Percentiles rank a stretch among this genome's conserved stretches.
Evolutionary conservation across 2,888 invertebrate species (phyloP).

Genomic region (Cryptocephalus moraei): DNA sequence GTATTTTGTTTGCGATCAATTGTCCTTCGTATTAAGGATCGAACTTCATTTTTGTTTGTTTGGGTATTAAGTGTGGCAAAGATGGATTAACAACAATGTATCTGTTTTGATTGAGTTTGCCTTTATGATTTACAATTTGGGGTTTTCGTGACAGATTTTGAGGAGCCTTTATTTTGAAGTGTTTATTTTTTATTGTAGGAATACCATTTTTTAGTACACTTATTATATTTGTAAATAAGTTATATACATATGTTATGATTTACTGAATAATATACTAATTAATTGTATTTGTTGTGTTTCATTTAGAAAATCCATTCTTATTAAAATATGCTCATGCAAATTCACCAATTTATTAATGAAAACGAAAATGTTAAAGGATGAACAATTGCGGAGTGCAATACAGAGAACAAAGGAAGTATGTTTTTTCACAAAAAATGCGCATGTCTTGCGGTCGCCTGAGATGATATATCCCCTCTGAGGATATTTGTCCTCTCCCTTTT

Average conservation of each 20-base stretch:
- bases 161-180: conserved; percentile 17
- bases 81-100: conserved; percentile 10
- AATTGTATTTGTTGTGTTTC: conserved; percentile 1
- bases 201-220: conserved; percentile 21
- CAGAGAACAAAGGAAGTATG: no score
- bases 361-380: no score
- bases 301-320: not conserved
- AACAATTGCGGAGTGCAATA: no score
- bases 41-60: conserved; percentile 13
- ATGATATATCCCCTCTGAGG: no score
- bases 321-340: no score
- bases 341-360: no score
- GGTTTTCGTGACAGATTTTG: conserved; percentile 21
- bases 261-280: conserved; percentile 19
- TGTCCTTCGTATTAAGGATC: conserved; percentile 15
- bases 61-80: conserved; percentile 1
- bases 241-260: conserved; percentile 26
- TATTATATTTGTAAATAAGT: conserved; percentile 24
- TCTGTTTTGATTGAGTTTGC: conserved; percentile 10
- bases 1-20: conserved; percentile 14
- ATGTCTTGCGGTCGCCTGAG: no score
- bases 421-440: no score
- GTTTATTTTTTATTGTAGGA: conserved; percentile 22
- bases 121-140: conserved; percentile 19
- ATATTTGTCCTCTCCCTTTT: no score